Conservation (phyloP, 2,797 vertebrate genomes). For the Coluber constrictor region DNA sequence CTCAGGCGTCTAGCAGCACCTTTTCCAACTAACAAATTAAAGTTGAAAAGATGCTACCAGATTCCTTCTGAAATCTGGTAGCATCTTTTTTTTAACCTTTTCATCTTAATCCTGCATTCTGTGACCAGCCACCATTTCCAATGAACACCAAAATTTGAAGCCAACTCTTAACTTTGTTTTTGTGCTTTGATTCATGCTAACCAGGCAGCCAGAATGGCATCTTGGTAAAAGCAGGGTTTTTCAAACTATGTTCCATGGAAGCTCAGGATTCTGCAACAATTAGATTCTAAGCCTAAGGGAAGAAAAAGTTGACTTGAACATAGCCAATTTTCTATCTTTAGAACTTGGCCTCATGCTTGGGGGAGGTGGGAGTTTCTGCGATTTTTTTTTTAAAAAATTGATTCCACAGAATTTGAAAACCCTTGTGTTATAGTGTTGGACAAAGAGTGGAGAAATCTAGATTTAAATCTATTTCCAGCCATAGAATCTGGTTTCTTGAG, state of each 20-base stretch:
- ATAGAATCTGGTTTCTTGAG: not conserved
- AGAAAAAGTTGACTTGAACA: not conserved
- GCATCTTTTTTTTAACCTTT: not conserved
- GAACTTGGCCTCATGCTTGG: not conserved
- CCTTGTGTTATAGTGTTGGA: not conserved
- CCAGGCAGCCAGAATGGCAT: not conserved
- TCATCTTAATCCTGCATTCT: not conserved
- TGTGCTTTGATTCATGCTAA: not conserved
- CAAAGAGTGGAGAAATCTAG: not conserved
- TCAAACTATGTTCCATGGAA: not conserved
- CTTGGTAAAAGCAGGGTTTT: not conserved
- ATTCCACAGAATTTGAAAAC: not conserved
- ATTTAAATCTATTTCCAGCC: not conserved
- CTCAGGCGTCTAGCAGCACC: not conserved
- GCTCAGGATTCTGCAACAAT: not conserved
- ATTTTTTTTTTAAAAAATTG: not conserved
- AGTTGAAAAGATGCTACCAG: not conserved
- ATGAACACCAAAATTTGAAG: not conserved
- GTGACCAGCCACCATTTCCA: not conserved
- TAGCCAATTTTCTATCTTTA: not conserved
- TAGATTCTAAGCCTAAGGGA: not conserved
- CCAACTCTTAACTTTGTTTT: not conserved
- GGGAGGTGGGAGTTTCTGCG: not conserved
- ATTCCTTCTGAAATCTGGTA: not conserved
- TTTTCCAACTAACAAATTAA: not conserved